Evolutionary conservation across 1,140 invertebrate species (phyloP).

Genomic region (Stegodyphus mimosarum): DNA sequence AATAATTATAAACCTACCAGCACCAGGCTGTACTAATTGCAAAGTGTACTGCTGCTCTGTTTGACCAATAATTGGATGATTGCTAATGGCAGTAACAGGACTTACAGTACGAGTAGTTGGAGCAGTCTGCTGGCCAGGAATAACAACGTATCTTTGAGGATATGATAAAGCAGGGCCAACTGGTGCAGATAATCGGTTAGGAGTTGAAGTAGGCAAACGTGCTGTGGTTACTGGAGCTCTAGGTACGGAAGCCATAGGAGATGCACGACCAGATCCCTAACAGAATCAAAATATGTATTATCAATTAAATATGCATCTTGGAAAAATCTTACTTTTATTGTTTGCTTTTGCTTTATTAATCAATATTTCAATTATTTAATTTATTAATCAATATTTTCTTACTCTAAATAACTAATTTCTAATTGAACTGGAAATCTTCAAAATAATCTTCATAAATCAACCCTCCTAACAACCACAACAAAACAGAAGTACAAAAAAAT

Average conservation of each 20-base stretch:
- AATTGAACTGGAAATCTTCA: too few relatives aligned
- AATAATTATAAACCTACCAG: too few relatives aligned
- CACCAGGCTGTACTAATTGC: conserved; percentile 33
- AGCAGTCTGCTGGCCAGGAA: conserved; percentile 34
- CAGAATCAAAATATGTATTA: not conserved
- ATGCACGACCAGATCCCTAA: not conserved
- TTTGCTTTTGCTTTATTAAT: too few relatives aligned
- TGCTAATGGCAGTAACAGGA: conserved; percentile 10
- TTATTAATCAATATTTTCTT: too few relatives aligned
- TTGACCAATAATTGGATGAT: not conserved
- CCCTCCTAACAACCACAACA: too few relatives aligned
- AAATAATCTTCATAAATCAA: too few relatives aligned
- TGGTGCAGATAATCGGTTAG: conserved; percentile 12
- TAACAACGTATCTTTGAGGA: conserved; percentile 43
- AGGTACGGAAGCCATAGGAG: not conserved
- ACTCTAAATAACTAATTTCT: too few relatives aligned
- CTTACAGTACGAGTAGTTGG: not conserved
- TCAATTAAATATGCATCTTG: too few relatives aligned
- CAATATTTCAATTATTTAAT: too few relatives aligned
- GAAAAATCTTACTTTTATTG: too few relatives aligned
- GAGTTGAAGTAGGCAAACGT: conserved; percentile 2
- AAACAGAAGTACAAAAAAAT: too few relatives aligned
- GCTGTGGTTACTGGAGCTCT: not conserved
- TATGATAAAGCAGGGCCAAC: not conserved
- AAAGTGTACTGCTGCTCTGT: conserved; percentile 43